Base-by-base conservation (phyloP, 2,797 vertebrate genomes). In the Rhinatrema bivittatum region DNA sequence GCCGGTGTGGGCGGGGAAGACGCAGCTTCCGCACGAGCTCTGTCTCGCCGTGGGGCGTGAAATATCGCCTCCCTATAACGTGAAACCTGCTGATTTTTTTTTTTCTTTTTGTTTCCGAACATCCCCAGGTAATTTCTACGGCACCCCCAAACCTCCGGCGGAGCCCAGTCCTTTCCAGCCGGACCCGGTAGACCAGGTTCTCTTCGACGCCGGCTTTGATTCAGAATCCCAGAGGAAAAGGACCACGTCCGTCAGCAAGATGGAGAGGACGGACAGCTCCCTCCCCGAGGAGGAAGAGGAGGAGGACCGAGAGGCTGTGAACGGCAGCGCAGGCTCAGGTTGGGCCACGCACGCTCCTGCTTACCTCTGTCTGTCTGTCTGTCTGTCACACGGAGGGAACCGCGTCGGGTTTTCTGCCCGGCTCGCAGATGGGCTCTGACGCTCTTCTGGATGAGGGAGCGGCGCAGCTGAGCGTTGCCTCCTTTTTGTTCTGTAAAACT, bases 191-290 rank as follows among this genome's bases (percentile, higher is more conserved):
- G 95, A 98, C 75, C 93, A 97, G 62, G 94, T 97, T 48, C 84
- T 98, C 53, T 97, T 98, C 40, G 95, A 98, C 33, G 91, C 93
- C 68, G 92, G 95, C 36, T 98, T 94, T 61, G 93, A 95, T 62
- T 78, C 83, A 0, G 94, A 97, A 63, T 89, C 91, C 2, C 94
- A 97, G 61, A 80, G 95, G 29, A 98, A 97, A 56, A 88, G 94
- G 67, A 97, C 95, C 5, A 96, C 94, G 0, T 98, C 95, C 0
- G 93, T 98, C 79, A 98, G 95, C 66, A 98, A 97, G 70, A 98
- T 98, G 94, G 90, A 98, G 30, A 74, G 91, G 50, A 95, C 84
- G 74, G 94, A 98, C 68, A 97, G 92, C 10, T 83, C 87, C 1
- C 86, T 93, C 7, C 94, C 94, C 1, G 93, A 98, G 57, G 95